phyloP scores from a whole-genome alignment of 2,113 vertebrate genomes.

The Opisthocomus hoazin region DNA sequence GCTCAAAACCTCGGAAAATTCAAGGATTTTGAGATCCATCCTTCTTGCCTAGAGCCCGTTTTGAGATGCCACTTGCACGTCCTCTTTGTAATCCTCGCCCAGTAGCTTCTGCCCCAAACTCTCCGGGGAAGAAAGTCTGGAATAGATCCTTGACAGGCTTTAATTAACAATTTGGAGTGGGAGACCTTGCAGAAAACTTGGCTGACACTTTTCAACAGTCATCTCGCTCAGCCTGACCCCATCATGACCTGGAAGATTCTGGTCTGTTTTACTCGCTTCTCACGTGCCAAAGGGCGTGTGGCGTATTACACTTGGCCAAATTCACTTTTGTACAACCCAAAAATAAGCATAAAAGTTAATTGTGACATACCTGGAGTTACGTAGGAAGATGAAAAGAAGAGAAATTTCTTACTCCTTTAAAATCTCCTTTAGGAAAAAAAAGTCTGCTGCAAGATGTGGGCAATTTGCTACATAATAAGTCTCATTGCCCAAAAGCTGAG shows the following conservation, averaged over 20 bases:
- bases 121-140: not conserved
- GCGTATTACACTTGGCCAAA: not conserved
- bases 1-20: not conserved
- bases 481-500: not conserved
- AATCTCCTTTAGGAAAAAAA: not conserved
- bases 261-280: not conserved
- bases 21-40: not conserved
- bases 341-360: not conserved
- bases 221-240: not conserved
- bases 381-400: not conserved
- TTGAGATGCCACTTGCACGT: not conserved
- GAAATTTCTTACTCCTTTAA: not conserved
- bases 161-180: not conserved
- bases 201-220: not conserved
- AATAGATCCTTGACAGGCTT: not conserved
- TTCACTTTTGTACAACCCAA: not conserved
- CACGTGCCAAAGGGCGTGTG: not conserved
- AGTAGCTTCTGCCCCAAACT: not conserved
- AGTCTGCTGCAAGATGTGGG: not conserved
- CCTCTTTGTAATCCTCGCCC: not conserved
- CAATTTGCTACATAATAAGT: not conserved
- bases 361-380: not conserved
- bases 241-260: not conserved
- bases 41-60: not conserved
- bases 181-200: not conserved